Conservation (phyloP, 2,113 vertebrate genomes). For the Etheostoma spectabile region DNA sequence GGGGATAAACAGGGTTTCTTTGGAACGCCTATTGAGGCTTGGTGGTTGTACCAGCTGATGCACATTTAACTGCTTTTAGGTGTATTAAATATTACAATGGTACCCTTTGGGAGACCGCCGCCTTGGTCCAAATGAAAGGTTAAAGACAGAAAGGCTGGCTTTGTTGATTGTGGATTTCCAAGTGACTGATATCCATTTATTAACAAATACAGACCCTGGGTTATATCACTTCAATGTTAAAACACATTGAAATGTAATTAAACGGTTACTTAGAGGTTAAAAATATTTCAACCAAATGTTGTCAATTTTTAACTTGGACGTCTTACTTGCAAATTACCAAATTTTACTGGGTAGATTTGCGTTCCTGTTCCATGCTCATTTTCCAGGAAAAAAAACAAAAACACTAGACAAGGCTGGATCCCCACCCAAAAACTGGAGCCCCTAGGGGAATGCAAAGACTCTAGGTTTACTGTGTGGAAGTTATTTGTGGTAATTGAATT, state of each 20-base stretch:
- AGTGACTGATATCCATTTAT: background rate
- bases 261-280: background rate
- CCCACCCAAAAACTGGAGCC: background rate
- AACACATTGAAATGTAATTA: background rate
- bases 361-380: background rate
- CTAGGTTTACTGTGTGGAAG: background rate
- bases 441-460: background rate
- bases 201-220: background rate
- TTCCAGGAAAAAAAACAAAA: background rate
- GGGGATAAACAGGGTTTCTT: conserved; percentile 7
- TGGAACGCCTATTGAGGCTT: background rate
- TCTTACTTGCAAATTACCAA: background rate
- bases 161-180: conserved; percentile 57
- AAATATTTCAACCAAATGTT: background rate
- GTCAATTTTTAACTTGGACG: background rate
- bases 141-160: conserved; percentile 41
- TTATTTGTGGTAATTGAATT: background rate
- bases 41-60: background rate
- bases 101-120: conserved; percentile 7
- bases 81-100: conserved; percentile 28
- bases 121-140: background rate
- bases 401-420: background rate
- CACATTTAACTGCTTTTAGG: conserved; percentile 33
- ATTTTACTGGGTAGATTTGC: background rate
- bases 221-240: background rate